Evolutionary conservation across 2,113 vertebrate species (phyloP).

Genomic region (Ammodramus savannarum): DNA sequence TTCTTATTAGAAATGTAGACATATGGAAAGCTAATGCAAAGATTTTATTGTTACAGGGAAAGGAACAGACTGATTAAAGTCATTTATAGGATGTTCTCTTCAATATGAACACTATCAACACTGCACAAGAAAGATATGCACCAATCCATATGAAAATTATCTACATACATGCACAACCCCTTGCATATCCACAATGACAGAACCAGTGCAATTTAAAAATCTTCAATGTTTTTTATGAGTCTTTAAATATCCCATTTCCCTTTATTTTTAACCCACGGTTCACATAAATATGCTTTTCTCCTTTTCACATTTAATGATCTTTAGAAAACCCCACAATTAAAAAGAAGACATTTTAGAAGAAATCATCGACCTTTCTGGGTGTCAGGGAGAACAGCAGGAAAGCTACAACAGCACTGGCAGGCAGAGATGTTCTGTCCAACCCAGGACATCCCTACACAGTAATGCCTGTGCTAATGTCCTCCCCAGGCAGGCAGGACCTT

Average conservation of each 20-base stretch:
- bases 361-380: neutral
- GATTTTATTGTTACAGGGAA: neutral
- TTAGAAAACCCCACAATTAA: neutral
- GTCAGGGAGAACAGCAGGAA: neutral
- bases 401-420: neutral
- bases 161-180: neutral
- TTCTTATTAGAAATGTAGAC: neutral
- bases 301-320: neutral
- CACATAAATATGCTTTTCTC: neutral
- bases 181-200: neutral
- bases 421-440: neutral
- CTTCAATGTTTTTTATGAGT: neutral
- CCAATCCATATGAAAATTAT: neutral
- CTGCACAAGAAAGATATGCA: neutral
- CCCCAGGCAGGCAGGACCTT: neutral
- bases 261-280: neutral
- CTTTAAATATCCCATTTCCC: neutral
- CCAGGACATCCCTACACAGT: neutral
- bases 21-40: neutral
- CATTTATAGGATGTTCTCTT: neutral
- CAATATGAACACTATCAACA: neutral
- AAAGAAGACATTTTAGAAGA: neutral
- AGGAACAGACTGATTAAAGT: neutral
- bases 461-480: accelerated
- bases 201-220: neutral